Base-by-base conservation (phyloP, 1,140 invertebrate genomes). In the Saccostrea glomerata region DNA sequence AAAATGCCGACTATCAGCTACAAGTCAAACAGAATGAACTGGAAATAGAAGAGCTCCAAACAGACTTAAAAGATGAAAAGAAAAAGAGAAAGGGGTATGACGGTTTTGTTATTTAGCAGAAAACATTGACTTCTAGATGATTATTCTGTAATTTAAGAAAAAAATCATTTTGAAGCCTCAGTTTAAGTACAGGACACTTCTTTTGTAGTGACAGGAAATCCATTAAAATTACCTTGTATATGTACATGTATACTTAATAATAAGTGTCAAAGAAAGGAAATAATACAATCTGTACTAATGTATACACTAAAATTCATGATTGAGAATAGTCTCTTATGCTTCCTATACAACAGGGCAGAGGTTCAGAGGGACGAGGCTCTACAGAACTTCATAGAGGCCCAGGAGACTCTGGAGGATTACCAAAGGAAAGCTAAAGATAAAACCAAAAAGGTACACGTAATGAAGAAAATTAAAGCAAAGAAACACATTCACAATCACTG, bases 301-400 rank as follows among this genome's bases (percentile, higher is more conserved):
- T 47, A 9, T 5, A 9, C 47, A 9, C 47, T 7, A 6, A 47
- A 47, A 47, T 47, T n/a, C n/a, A n/a, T 47, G 47, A 47, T 47
- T 47, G 5, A 47, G 9, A 47, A 47, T 47, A 3, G 40, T 3
- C 47, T 47, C 9, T 7, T 9, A 47, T 47, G 47, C 9, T 9
- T 47, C 9, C 5, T 47, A 9, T 47, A 47, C 47, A 47, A 13
- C 87, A 93, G 92, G 82, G 54, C 91, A 9, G 93, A 93, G 85
- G 91, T 83, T 60, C 92, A 94, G 88, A 90, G 92, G 73, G 93
- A 94, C 88, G 93, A 93, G 83, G 93, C 92, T 47, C 84, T 94
- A 77, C 91, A 92, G 88, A 92, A 93, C 86, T 90, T 94, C 63
- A 73, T 93, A 20, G 93, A 94, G 63, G 90, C 91, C 17, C 93